Conservation (phyloP, 1,140 invertebrate species). For the Platyura marginata region DNA sequence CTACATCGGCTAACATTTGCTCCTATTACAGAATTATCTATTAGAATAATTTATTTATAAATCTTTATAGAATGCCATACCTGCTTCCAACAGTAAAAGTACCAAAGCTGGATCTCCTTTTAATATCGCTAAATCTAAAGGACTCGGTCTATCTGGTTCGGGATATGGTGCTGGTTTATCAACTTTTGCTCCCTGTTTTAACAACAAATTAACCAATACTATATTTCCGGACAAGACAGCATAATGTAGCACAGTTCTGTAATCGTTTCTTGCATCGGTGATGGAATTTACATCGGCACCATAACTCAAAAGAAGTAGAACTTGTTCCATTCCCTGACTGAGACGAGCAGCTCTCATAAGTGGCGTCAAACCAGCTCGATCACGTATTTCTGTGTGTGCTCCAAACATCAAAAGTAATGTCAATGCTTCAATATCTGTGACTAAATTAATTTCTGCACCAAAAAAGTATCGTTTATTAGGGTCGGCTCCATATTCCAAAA, state of each 20-base stretch:
- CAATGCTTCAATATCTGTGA: slow-evolving; percentile 64
- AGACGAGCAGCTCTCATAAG: slow-evolving; percentile 5
- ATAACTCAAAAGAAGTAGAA: slow-evolving; percentile 53
- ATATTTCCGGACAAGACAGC: slow-evolving; percentile 61
- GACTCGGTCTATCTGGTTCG: slow-evolving; percentile 61
- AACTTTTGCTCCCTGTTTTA: slow-evolving; percentile 60
- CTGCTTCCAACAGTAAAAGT: slow-evolving; percentile 43
- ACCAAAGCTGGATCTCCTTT: slow-evolving; percentile 61
- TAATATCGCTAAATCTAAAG: slow-evolving; percentile 66
- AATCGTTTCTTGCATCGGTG: slow-evolving; percentile 61
- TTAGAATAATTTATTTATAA: neutral
- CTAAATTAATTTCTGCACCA: slow-evolving; percentile 74
- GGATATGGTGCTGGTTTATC: slow-evolving; percentile 23
- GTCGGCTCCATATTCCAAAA: slow-evolving; percentile 52
- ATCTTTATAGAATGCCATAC: slow-evolving; percentile 25
- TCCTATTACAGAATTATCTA: slow-evolving; percentile 25
- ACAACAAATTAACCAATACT: slow-evolving; percentile 56
- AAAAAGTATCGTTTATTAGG: slow-evolving; percentile 73
- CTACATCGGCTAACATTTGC: slow-evolving; percentile 66
- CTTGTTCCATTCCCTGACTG: slow-evolving; percentile 50
- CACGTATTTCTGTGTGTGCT: slow-evolving; percentile 68
- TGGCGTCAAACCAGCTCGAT: slow-evolving; percentile 15
- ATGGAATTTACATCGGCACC: slow-evolving; percentile 70
- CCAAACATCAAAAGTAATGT: slow-evolving; percentile 67
- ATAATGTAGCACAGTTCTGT: slow-evolving; percentile 68